Percentiles rank a stretch among this genome's conserved stretches.
phyloP scores from a whole-genome alignment of 1,140 invertebrate species.

The Pseudomyrmex concolor region DNA sequence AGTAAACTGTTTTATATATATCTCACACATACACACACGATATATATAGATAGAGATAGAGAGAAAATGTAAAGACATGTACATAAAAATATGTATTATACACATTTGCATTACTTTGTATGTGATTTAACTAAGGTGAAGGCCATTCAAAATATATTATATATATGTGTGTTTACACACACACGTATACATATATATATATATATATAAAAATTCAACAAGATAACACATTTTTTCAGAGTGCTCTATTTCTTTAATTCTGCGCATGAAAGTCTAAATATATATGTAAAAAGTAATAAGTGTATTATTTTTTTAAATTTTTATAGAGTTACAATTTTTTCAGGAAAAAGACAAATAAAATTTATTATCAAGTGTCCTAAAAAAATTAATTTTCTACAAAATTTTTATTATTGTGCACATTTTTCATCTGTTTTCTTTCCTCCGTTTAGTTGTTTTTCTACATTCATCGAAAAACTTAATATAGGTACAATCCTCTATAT shows the following conservation, averaged over 20 bases:
- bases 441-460: background rate
- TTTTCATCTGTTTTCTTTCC: conserved; percentile 36
- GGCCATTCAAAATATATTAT: conserved; percentile 32
- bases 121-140: conserved; percentile 17
- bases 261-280: conserved; percentile 46
- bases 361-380: conserved; percentile 37
- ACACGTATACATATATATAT: conserved; percentile 40
- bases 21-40: no score
- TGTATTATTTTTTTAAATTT: conserved; percentile 53
- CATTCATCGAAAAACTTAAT: background rate
- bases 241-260: conserved; percentile 46
- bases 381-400: conserved; percentile 20
- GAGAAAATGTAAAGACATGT: background rate
- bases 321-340: conserved; percentile 32
- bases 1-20: no score
- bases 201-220: conserved; percentile 26
- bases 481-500: no score
- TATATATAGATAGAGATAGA: no score
- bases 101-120: conserved; percentile 28
- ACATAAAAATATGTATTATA: conserved; percentile 24
- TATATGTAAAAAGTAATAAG: conserved; percentile 23
- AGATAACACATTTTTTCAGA: background rate
- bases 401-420: conserved; percentile 17
- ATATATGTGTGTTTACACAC: conserved; percentile 9
- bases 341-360: conserved; percentile 31